A percentile compares a stretch with the other conserved stretches of the same genome.
Evolutionary conservation across 2,888 invertebrate species (phyloP).

Genomic region (Drosophila bunnanda): DNA sequence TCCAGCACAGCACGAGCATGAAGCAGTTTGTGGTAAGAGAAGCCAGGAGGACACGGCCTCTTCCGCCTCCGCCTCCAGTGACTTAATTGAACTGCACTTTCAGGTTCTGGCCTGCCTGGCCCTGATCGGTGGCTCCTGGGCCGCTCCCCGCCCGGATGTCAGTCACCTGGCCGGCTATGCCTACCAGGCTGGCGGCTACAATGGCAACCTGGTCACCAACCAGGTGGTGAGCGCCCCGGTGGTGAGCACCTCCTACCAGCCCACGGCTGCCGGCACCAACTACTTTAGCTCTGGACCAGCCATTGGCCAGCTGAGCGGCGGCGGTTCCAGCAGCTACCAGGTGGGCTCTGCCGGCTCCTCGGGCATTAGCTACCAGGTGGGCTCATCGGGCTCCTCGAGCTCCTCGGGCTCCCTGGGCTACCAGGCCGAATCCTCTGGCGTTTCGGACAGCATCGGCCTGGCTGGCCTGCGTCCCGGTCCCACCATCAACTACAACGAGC

Average conservation of each 20-base stretch:
- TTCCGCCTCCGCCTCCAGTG: no score
- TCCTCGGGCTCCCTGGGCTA: slow-evolving; percentile 27
- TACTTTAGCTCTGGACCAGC: slow-evolving; percentile 63
- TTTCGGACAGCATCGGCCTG: slow-evolving; percentile 54
- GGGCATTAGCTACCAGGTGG: slow-evolving; percentile 17
- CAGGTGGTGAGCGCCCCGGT: slow-evolving; percentile 59
- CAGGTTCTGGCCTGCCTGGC: slow-evolving; percentile 74
- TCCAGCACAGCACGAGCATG: slow-evolving; percentile 61
- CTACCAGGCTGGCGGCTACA: slow-evolving; percentile 70
- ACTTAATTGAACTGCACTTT: not conserved
- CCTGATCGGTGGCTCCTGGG: slow-evolving; percentile 52
- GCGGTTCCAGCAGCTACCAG: slow-evolving; percentile 10
- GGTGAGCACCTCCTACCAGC: slow-evolving; percentile 61
- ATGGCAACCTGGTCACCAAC: slow-evolving; percentile 56
- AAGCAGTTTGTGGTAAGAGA: slow-evolving; percentile 75
- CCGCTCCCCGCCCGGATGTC: slow-evolving; percentile 78
- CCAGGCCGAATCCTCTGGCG: slow-evolving; percentile 37
- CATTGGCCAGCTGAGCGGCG: slow-evolving; percentile 57
- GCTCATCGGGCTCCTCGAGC: slow-evolving; percentile 26
- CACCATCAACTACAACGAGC: slow-evolving; percentile 63
- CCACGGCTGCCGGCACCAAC: slow-evolving; percentile 67
- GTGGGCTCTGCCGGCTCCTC: slow-evolving; percentile 26
- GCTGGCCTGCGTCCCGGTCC: slow-evolving; percentile 62
- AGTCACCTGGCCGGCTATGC: slow-evolving; percentile 75
- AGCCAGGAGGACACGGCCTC: no score